Conservation (phyloP, 2,797 vertebrate genomes). For the Erpetoichthys calabaricus region DNA sequence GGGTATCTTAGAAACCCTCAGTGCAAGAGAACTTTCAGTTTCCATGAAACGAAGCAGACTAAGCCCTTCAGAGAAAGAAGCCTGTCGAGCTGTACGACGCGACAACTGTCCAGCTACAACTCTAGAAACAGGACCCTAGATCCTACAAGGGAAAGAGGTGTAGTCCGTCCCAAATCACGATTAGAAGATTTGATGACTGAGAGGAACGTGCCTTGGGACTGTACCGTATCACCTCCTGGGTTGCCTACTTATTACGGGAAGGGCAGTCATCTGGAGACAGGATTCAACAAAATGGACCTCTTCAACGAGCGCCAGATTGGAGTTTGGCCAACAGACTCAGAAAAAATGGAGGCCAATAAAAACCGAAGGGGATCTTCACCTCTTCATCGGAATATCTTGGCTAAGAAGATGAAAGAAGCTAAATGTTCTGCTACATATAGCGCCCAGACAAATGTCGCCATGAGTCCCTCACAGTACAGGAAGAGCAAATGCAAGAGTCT, state of each 20-base stretch:
- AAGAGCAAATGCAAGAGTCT: slow-evolving; percentile 68
- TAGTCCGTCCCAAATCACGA: slow-evolving; percentile 35
- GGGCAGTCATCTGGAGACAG: slow-evolving; percentile 30
- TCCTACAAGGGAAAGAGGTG: slow-evolving; percentile 44
- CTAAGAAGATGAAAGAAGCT: slow-evolving; percentile 58
- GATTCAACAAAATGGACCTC: slow-evolving; percentile 28
- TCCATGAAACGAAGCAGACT: slow-evolving; percentile 67
- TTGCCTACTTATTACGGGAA: slow-evolving; percentile 23
- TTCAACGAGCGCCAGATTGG: slow-evolving; percentile 24
- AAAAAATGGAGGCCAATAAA: slow-evolving; percentile 60
- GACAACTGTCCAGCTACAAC: slow-evolving; percentile 61
- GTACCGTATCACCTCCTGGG: slow-evolving; percentile 22
- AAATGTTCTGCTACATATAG: slow-evolving; percentile 27
- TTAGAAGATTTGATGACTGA: slow-evolving; percentile 26
- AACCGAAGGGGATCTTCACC: slow-evolving; percentile 69
- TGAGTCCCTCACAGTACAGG: slow-evolving; percentile 52
- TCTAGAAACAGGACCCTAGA: slow-evolving; percentile 57
- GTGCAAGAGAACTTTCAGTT: slow-evolving; percentile 82
- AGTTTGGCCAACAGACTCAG: slow-evolving; percentile 31
- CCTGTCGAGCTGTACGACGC: slow-evolving; percentile 63
- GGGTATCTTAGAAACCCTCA: slow-evolving; percentile 49
- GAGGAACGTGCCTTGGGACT: slow-evolving; percentile 31
- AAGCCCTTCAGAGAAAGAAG: slow-evolving; percentile 80
- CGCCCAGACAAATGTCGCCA: slow-evolving; percentile 37
- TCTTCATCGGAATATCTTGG: slow-evolving; percentile 59